Percentiles rank a stretch among this genome's conserved stretches.
phyloP scores from a whole-genome alignment of 2,113 vertebrate genomes.

The Alces alces region DNA sequence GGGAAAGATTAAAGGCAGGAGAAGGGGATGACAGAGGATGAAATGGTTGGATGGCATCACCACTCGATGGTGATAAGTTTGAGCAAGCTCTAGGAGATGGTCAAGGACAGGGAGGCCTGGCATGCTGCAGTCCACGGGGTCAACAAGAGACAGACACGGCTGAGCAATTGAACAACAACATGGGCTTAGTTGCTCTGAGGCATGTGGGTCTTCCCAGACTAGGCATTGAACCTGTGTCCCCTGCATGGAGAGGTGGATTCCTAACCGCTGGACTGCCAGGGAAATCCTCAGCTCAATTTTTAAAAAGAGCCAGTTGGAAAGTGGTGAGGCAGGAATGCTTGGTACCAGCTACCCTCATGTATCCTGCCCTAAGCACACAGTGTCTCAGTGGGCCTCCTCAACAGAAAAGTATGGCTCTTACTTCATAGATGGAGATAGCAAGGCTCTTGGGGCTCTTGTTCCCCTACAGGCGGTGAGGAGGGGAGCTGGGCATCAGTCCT shows the following conservation, averaged over 20 bases:
- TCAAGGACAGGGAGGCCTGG: neutral
- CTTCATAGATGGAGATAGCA: neutral
- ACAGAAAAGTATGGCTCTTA: fast-evolving
- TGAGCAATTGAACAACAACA: neutral
- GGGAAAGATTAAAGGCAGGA: neutral
- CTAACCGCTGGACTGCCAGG: neutral
- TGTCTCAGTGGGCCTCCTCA: neutral
- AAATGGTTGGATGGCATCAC: neutral
- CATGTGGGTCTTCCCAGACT: neutral
- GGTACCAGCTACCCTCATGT: neutral
- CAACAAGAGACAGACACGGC: neutral
- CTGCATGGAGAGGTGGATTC: neutral
- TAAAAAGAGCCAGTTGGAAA: neutral
- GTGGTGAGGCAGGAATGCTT: neutral
- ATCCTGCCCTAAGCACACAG: neutral
- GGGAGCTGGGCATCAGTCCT: neutral
- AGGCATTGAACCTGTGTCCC: neutral
- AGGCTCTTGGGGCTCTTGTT: neutral
- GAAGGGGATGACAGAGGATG: neutral
- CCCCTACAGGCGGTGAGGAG: neutral
- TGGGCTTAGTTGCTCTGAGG: neutral
- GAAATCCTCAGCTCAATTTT: neutral
- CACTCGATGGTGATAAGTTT: neutral
- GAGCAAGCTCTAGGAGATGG: neutral
- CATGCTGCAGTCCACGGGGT: neutral